These are phyloP conservation scores for Pollenia amentaria DNA, from an alignment of 2,888 invertebrate species.

Conservation along the genomic window DNA sequence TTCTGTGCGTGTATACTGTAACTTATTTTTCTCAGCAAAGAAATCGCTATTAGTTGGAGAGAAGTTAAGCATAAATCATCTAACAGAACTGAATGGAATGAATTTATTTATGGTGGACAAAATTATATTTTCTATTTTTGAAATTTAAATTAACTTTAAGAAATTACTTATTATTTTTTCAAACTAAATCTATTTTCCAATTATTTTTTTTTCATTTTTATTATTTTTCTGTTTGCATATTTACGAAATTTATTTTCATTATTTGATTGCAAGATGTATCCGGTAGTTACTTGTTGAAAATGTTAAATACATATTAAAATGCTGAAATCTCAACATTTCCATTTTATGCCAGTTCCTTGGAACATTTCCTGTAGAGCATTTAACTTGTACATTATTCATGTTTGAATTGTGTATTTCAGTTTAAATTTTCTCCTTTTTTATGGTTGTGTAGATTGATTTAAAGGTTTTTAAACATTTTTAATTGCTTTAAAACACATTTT, in stretches of 20 bases:
- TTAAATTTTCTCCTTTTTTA: slow-evolving; percentile 14
- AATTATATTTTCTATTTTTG: too few species aligned
- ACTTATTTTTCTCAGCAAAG: too few species aligned
- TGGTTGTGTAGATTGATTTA: slow-evolving; percentile 47
- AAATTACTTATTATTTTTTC: too few species aligned
- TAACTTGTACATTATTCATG: neutral
- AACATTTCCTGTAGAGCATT: slow-evolving; percentile 30
- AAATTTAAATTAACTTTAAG: too few species aligned
- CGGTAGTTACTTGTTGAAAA: neutral
- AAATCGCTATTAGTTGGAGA: too few species aligned
- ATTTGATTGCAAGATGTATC: slow-evolving; percentile 2
- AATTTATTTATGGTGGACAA: too few species aligned
- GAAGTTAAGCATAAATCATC: too few species aligned
- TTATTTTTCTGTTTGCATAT: neutral
- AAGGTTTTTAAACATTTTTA: slow-evolving; percentile 68
- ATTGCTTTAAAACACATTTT: slow-evolving; percentile 37
- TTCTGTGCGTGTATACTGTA: too few species aligned
- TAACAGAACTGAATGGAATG: too few species aligned
- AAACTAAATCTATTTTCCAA: too few species aligned
- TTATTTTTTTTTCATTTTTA: too few species aligned
- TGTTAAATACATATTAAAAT: neutral
- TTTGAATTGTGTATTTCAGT: neutral
- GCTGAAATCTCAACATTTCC: neutral
- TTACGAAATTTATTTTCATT: neutral
- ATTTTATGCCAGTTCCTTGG: neutral